Evolutionary conservation across 1,140 invertebrate species (phyloP).

Genomic region (Aplysia californica): DNA sequence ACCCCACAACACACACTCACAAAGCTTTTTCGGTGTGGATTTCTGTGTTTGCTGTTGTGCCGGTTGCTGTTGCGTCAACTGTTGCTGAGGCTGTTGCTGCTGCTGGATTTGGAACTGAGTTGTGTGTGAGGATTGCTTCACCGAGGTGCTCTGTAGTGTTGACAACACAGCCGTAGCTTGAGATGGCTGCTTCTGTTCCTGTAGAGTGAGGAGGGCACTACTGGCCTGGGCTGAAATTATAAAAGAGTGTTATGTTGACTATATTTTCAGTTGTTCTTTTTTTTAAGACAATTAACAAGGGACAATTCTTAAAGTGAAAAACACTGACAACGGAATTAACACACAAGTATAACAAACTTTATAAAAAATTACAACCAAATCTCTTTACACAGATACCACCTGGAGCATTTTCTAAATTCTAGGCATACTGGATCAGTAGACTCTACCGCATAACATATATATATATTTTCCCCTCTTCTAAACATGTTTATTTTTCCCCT

Average conservation of each 20-base stretch:
- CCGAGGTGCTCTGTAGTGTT: constrained; percentile 10
- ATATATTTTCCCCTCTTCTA: too few species aligned
- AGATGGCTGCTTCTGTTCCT: constrained; percentile 52
- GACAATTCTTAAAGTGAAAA: neutral
- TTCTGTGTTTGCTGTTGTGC: constrained; percentile 25
- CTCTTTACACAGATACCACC: neutral
- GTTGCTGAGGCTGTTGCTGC: constrained; percentile 14
- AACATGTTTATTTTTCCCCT: too few species aligned
- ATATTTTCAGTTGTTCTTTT: too few species aligned
- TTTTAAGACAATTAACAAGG: constrained; percentile 14
- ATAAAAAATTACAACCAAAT: too few species aligned
- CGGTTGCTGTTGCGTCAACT: neutral
- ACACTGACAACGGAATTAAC: neutral
- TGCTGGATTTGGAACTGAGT: constrained; percentile 19
- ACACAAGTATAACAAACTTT: neutral
- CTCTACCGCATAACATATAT: neutral
- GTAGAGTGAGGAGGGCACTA: constrained; percentile 62
- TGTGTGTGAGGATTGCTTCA: neutral
- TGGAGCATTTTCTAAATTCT: neutral
- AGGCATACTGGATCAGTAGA: neutral
- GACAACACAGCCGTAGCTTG: constrained; percentile 28
- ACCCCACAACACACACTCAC: too few species aligned
- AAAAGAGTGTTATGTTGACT: too few species aligned
- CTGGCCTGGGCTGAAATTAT: constrained; percentile 64
- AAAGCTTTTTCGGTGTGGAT: too few species aligned